Percentiles rank a stretch among this genome's conserved stretches.
These are phyloP conservation scores for Phalacrocorax brasilianus DNA, from an alignment of 2,113 vertebrate genomes.

Conservation along the genomic window DNA sequence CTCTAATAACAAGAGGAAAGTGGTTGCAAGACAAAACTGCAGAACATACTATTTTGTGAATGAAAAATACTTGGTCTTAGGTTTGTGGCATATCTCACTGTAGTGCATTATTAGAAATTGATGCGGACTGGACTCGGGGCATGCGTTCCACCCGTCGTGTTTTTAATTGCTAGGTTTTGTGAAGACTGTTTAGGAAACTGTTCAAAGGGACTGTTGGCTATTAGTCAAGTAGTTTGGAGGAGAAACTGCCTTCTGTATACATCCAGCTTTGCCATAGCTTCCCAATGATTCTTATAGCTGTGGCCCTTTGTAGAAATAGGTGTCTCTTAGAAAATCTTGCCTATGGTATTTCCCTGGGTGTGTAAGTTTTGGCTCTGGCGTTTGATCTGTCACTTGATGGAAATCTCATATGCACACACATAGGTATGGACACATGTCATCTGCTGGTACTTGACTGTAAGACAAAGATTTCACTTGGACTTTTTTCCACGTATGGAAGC, in stretches of 20 bases:
- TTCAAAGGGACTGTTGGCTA: not conserved
- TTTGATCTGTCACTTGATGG: not conserved
- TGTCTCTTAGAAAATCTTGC: rapidly evolving
- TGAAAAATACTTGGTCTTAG: not conserved
- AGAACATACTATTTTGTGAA: rapidly evolving
- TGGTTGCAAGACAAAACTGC: not conserved
- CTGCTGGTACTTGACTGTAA: rapidly evolving
- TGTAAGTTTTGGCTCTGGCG: not conserved
- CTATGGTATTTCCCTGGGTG: rapidly evolving
- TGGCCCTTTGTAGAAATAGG: not conserved
- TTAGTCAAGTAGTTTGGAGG: not conserved
- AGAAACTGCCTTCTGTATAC: not conserved
- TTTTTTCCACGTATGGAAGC: not conserved
- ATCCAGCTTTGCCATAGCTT: not conserved
- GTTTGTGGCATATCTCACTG: not conserved
- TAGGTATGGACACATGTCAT: rapidly evolving
- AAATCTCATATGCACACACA: rapidly evolving
- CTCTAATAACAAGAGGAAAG: not conserved
- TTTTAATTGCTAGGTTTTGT: no score
- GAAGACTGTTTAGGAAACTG: not conserved
- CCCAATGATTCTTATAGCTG: not conserved
- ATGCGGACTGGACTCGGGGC: rapidly evolving
- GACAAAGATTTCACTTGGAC: not conserved
- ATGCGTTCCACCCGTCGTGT: rapidly evolving
- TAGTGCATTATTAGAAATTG: rapidly evolving